Evolutionary conservation across 2,113 vertebrate species (phyloP).

Genomic region (Epinephelus cyanopodus): DNA sequence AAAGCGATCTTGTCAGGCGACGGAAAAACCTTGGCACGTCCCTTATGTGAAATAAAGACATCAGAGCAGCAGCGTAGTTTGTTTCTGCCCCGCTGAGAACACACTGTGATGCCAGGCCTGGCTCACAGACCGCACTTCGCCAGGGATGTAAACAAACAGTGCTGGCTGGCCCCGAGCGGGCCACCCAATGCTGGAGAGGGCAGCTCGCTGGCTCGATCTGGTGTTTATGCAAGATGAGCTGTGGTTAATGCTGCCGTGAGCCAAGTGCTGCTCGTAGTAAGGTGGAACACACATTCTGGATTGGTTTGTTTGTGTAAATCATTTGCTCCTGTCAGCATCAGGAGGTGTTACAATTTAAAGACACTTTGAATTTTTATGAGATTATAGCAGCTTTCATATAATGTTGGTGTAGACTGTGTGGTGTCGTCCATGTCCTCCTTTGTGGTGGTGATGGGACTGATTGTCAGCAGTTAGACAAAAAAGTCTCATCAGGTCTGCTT

Average conservation of each 20-base stretch:
- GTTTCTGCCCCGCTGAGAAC: constrained; percentile 35
- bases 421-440: too few species aligned
- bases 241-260: constrained; percentile 16
- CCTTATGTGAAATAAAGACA: constrained; percentile 41
- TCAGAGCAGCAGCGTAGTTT: constrained; percentile 33
- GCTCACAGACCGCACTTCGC: constrained; percentile 40
- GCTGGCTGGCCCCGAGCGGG: constrained; percentile 17
- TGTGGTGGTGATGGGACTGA: too few species aligned
- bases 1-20: constrained; percentile 37
- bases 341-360: neutral
- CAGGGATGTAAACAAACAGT: constrained; percentile 67
- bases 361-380: neutral
- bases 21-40: constrained; percentile 27
- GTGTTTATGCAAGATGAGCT: constrained; percentile 43
- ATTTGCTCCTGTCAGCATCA: constrained; percentile 1
- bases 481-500: too few species aligned
- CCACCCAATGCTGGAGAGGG: constrained; percentile 48
- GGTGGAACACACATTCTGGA: neutral
- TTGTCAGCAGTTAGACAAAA: too few species aligned
- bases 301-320: constrained; percentile 24
- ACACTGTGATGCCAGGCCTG: constrained; percentile 41
- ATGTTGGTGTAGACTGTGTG: too few species aligned
- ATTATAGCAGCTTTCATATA: neutral
- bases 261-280: constrained; percentile 1
- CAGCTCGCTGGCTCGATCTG: constrained; percentile 38